Base-by-base conservation (phyloP, 1,140 invertebrate species). In the Trissolcus basalis region DNA sequence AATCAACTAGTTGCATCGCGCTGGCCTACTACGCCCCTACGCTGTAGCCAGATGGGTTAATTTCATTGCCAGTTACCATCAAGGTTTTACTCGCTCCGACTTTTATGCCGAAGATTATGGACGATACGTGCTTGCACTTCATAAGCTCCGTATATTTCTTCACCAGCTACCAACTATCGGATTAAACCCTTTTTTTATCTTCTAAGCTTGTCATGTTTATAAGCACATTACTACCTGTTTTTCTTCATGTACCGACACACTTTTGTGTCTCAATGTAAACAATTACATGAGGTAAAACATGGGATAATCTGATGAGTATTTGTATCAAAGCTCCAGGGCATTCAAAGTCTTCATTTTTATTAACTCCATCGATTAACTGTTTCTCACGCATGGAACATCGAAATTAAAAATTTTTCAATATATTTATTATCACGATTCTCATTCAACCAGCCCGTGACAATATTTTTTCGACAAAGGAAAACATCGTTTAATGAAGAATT, bases 1-100 rank as follows among this genome's bases (percentile, higher is more conserved):
- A 88, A 88, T 88, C 87, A 88, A 88, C 87, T 83, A 88, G 87
- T 88, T 88, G 85, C 86, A 68, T 81, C 71, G 77, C 74, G 78
- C 65, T 77, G 70, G 77, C 59, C 76, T 79, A 85, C 71, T 81
- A 86, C 87, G 86, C 86, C 87, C 85, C 85, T 80, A 80, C 82
- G 82, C 82, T 88, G 83, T 88, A 83, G 79, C 82, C 84, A 83
- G 85, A 87, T 83, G 84, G 83, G 77, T 84, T 84, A 84, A 85
- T 84, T 85, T 83, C 80, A 83, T 85, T 82, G 78, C 78, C 75
- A 79, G 65, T 76, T 73, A 72, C 60, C 65, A 27, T 27, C 19
- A 39, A 56, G 65, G 55, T 77, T 77, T 77, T 76, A 79, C 69
- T 70, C 65, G 78, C 47, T 60, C 14, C 51, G 55, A 79, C 64